Evolutionary conservation across 2,113 vertebrate species (phyloP), one percentile per base, ranked within the genome.

Genomic region (Pteronura brasiliensis): DNA sequence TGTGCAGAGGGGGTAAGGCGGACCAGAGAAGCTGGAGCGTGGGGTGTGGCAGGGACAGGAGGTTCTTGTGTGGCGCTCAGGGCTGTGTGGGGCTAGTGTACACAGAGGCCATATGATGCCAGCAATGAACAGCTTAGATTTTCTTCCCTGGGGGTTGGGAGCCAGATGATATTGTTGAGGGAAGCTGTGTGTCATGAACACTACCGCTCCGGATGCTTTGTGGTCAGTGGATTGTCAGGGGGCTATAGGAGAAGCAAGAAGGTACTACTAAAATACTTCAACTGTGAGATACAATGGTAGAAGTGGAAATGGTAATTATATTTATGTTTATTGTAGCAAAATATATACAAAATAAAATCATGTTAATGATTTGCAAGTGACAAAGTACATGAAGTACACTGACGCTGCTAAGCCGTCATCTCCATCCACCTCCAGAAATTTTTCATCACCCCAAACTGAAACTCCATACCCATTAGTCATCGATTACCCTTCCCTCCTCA

Each of bases 1-100:
- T 47, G 13, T 4, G 1, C 7, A 4, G 12, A 63, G 4, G 0
- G 57, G 36, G 15, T 1, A 1, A 17, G 63, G 18, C 27, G 65
- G 76, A 29, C 17, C 15, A 11, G 14, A 25, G 61, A n/a, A 31
- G 31, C 42, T 42, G 39, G 6, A 39, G 18, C 25, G 10, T 4
- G 36, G n/a, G 1, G 0, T 21, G 7, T 63, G 61, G 10, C 55
- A 2, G 27, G 23, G 7, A 77, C 34, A 34, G 23, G 27, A 18
- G 7, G 25, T 7, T 5, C 7, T 11, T 34, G 18, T 2, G 9
- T 6, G 6, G 9, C 5, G 21, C 83, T 74, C 74, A 52, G 82
- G 49, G 15, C 10, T 72, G 29, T 18, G 0, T 11, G 13, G 25
- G 3, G 25, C 42, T 23, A 13, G 55, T 25, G 55, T 4, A 57